phyloP scores from a whole-genome alignment of 2,888 invertebrate species.

The Drosophila planitibia region DNA sequence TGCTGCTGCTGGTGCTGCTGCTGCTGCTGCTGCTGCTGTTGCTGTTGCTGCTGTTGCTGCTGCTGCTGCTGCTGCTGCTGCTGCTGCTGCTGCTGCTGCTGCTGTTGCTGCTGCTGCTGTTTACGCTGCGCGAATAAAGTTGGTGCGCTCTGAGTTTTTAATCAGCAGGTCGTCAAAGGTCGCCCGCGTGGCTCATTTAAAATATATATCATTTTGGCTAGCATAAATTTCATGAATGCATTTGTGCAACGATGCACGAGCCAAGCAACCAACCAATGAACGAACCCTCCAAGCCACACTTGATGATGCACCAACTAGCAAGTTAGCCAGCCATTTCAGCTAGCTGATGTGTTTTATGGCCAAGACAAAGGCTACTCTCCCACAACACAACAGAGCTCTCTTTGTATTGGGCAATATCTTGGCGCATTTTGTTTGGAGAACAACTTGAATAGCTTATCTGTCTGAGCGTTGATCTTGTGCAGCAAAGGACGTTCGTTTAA shows the following conservation, averaged over 20 bases:
- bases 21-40: neutral
- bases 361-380: neutral
- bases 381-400: neutral
- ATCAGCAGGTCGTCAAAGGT: slow-evolving; percentile 63
- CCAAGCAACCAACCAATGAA: neutral
- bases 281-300: neutral
- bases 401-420: neutral
- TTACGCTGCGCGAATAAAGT: slow-evolving; percentile 63
- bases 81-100: slow-evolving; percentile 3
- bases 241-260: slow-evolving; percentile 25
- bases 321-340: neutral
- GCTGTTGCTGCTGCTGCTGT: slow-evolving; percentile 47
- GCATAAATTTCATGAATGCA: slow-evolving; percentile 74
- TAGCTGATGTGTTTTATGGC: neutral
- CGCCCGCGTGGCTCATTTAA: slow-evolving; percentile 62
- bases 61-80: slow-evolving; percentile 39
- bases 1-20: slow-evolving; percentile 22
- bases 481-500: too few relatives aligned
- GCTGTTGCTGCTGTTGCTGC: slow-evolving; percentile 23
- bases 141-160: slow-evolving; percentile 55
- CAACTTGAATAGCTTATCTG: too few relatives aligned
- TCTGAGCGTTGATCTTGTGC: too few relatives aligned
- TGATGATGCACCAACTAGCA: neutral
- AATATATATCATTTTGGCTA: slow-evolving; percentile 67
- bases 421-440: too few relatives aligned